Percentiles rank a stretch among this genome's conserved stretches.
These are phyloP conservation scores for Ammodramus savannarum DNA, from an alignment of 2,113 vertebrate genomes.

Conservation along the genomic window DNA sequence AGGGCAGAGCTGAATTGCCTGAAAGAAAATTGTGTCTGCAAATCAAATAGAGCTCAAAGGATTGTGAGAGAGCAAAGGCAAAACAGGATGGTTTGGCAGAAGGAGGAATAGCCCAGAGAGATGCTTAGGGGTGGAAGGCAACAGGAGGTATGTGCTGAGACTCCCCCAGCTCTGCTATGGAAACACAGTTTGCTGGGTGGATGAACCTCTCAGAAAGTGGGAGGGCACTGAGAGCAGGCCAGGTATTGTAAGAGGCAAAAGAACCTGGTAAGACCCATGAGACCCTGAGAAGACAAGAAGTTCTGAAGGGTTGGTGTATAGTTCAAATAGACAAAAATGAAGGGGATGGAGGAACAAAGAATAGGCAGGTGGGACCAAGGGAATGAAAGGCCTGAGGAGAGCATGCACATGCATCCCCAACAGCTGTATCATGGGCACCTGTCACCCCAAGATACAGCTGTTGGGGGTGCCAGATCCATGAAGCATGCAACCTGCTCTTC, in stretches of 20 bases:
- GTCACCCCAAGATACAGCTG: fast-evolving
- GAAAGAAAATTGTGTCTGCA: slow-evolving; percentile 31
- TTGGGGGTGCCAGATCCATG: background rate
- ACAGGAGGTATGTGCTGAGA: background rate
- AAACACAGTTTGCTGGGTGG: background rate
- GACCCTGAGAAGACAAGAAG: background rate
- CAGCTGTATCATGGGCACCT: background rate
- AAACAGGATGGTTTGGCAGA: background rate
- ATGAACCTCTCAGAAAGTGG: background rate
- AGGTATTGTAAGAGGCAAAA: background rate
- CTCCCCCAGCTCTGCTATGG: background rate
- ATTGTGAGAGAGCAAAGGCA: background rate
- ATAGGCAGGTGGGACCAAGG: background rate
- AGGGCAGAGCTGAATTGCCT: background rate
- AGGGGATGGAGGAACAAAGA: background rate
- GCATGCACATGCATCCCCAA: no score
- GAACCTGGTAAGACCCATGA: background rate
- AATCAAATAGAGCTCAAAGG: slow-evolving; percentile 7
- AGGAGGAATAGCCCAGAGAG: background rate
- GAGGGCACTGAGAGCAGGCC: background rate
- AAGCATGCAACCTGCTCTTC: background rate
- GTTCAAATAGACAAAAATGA: background rate
- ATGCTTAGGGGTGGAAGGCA: background rate
- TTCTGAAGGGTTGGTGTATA: background rate
- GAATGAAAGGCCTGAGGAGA: background rate